These are phyloP conservation scores for Anarsia innoxiella DNA, from an alignment of 2,888 invertebrate genomes.

Conservation along the genomic window DNA sequence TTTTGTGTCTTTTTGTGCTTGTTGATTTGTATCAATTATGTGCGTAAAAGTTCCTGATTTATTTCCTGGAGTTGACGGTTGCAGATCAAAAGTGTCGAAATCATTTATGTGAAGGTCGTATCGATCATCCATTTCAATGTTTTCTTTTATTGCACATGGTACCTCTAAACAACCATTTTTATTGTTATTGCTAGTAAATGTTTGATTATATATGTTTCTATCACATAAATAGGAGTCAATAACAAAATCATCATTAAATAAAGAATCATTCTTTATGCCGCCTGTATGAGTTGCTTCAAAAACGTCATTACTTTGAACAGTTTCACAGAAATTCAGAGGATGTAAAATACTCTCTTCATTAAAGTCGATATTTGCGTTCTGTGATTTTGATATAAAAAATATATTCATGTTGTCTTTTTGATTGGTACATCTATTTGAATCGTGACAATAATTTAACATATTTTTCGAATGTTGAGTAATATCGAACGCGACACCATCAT, in stretches of 20 bases:
- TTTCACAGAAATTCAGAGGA: conserved; percentile 37
- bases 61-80: no score
- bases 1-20: no score
- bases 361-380: conserved; percentile 11
- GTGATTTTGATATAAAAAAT: conserved; percentile 26
- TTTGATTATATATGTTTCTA: conserved; percentile 8
- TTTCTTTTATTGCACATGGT: neutral
- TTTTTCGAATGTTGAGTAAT: no score
- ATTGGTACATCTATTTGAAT: no score
- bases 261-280: conserved; percentile 2
- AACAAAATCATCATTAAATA: conserved; percentile 7
- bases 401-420: conserved; percentile 18
- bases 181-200: neutral
- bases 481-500: no score
- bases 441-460: no score
- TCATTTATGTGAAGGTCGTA: neutral
- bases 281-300: neutral
- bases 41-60: no score
- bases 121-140: neutral
- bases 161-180: neutral
- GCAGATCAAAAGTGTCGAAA: no score
- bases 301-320: conserved; percentile 21
- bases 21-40: no score
- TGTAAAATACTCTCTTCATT: conserved; percentile 20
- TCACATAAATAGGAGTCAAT: conserved; percentile 5